Evolutionary conservation across 2,888 invertebrate species (phyloP).

Genomic region (Drosophila niveifrons): DNA sequence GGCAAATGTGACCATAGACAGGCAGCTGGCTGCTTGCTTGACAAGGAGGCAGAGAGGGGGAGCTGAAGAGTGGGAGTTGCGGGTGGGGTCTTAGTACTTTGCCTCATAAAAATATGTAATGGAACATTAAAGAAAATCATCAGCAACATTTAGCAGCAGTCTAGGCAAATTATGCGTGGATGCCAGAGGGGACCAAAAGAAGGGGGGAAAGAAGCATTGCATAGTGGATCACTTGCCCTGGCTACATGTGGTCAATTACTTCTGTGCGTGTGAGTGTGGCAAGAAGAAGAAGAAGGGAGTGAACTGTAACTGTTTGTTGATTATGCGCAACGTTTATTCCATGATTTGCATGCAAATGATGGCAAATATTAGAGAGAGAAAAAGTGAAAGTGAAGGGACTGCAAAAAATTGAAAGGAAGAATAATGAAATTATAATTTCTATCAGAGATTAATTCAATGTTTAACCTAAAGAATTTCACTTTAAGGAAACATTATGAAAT

Average conservation of each 20-base stretch:
- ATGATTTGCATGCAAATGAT: slow-evolving; percentile 72
- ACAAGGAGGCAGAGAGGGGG: not conserved
- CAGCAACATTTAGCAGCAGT: slow-evolving; percentile 64
- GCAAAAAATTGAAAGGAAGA: too few species aligned
- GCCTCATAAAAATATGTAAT: slow-evolving; percentile 65
- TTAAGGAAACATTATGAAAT: too few species aligned
- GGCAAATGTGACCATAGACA: slow-evolving; percentile 48
- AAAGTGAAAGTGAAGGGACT: not conserved
- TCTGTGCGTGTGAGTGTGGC: not conserved
- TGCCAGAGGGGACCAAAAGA: not conserved
- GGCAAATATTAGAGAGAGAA: not conserved
- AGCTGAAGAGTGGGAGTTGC: not conserved
- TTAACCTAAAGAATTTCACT: too few species aligned
- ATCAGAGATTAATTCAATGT: too few species aligned
- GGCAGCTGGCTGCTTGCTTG: not conserved
- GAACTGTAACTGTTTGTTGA: slow-evolving; percentile 43
- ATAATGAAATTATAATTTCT: too few species aligned
- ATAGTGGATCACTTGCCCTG: slow-evolving; percentile 21
- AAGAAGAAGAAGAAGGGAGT: slow-evolving; percentile 10
- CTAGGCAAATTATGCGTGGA: slow-evolving; percentile 34
- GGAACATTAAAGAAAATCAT: slow-evolving; percentile 73
- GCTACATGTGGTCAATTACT: slow-evolving; percentile 64
- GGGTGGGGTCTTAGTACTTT: slow-evolving; percentile 31
- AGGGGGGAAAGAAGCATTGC: not conserved
- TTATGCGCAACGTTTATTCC: slow-evolving; percentile 54